Conservation (phyloP, 2,797 vertebrate genomes). For the Lateolabrax maculatus region DNA sequence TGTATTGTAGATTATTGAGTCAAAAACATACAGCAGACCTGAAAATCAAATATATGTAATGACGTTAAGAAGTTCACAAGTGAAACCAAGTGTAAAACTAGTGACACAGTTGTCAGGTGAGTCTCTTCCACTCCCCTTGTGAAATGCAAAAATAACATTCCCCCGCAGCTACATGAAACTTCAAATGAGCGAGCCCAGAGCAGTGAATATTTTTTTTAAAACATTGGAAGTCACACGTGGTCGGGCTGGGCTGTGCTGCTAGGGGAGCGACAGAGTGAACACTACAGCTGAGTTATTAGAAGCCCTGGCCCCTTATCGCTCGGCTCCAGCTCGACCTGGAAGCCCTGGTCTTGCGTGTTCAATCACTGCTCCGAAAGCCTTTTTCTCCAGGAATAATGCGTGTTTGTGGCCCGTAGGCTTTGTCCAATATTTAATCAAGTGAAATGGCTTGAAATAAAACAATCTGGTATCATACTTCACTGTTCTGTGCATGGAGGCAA, state of each 20-base stretch:
- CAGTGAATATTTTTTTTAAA: conserved; percentile 44
- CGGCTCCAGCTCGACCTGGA: conserved; percentile 56
- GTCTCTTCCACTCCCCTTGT: neutral
- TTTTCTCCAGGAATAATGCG: conserved; percentile 33
- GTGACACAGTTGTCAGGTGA: neutral
- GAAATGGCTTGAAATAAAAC: conserved; percentile 67
- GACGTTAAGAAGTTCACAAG: neutral
- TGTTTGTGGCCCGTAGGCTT: conserved; percentile 57
- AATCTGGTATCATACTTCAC: conserved; percentile 64
- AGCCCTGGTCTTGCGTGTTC: conserved; percentile 45
- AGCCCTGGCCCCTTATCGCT: conserved; percentile 46
- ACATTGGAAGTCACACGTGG: conserved; percentile 37
- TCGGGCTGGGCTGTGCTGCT: conserved; percentile 24
- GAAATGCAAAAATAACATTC: conserved; percentile 1
- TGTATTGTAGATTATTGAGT: too few species aligned
- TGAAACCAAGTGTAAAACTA: neutral
- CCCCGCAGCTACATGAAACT: conserved; percentile 17
- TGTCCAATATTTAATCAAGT: conserved; percentile 72
- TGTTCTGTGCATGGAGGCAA: conserved; percentile 46
- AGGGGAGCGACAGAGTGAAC: conserved; percentile 10
- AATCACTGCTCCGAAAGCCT: conserved; percentile 39
- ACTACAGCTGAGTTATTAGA: conserved; percentile 47
- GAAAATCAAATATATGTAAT: neutral
- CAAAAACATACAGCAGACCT: neutral
- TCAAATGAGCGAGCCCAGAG: conserved; percentile 48